phyloP scores from a whole-genome alignment of 2,797 vertebrate species.

The Epinephelus awoara region DNA sequence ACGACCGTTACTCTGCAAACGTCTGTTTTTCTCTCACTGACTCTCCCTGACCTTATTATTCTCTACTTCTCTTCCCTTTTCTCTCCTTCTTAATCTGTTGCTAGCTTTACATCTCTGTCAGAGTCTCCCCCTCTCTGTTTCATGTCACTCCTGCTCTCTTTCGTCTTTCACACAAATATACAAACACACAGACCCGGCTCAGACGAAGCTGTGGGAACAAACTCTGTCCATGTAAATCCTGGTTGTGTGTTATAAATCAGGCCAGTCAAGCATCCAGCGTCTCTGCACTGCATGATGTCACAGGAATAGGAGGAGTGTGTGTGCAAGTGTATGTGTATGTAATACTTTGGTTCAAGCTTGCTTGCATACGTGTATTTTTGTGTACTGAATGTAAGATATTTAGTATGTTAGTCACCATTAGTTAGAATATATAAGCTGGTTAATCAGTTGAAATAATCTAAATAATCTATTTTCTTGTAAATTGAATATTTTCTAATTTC shows the following conservation, averaged over 20 bases:
- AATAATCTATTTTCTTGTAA: no score
- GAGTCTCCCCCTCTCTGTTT: slow-evolving; percentile 34
- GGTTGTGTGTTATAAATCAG: slow-evolving; percentile 62
- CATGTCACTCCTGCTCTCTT: slow-evolving; percentile 24
- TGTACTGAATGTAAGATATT: not conserved
- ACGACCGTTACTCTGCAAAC: slow-evolving; percentile 31
- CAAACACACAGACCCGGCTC: not conserved
- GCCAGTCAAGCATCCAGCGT: slow-evolving; percentile 16
- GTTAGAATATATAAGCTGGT: not conserved
- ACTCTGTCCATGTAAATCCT: slow-evolving; percentile 43
- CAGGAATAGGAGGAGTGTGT: not conserved
- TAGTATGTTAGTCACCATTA: not conserved
- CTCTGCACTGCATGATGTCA: not conserved
- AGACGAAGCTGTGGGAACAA: slow-evolving; percentile 62
- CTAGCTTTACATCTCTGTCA: not conserved
- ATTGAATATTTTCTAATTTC: no score
- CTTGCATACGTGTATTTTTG: not conserved
- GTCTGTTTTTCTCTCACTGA: slow-evolving; percentile 26
- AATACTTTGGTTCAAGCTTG: not conserved
- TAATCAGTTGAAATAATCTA: not conserved
- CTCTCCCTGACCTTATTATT: not conserved
- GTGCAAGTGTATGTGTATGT: slow-evolving; percentile 13
- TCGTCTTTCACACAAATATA: slow-evolving; percentile 1
- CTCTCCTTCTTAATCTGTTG: not conserved
- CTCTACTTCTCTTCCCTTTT: not conserved